Evolutionary conservation across 2,797 vertebrate species (phyloP).

Genomic region (Chromobotia macracanthus): DNA sequence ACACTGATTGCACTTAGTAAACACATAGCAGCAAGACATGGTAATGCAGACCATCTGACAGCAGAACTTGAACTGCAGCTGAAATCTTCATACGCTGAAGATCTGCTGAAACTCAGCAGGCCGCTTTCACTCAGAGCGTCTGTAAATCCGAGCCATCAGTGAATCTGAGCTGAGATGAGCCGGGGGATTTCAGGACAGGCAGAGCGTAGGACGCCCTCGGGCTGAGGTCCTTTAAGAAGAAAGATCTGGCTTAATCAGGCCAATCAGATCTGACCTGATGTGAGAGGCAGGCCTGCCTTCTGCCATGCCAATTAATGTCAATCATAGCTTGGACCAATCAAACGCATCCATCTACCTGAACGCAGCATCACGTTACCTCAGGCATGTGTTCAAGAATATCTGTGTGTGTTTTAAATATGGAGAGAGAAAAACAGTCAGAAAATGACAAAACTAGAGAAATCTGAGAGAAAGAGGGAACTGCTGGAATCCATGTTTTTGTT

Average conservation of each 20-base stretch:
- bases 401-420: slow-evolving; percentile 32
- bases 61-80: slow-evolving; percentile 39
- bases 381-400: slow-evolving; percentile 49
- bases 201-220: slow-evolving; percentile 42
- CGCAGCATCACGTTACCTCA: slow-evolving; percentile 58
- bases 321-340: slow-evolving; percentile 74
- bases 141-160: slow-evolving; percentile 39
- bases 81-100: slow-evolving; percentile 53
- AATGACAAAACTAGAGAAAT: not conserved
- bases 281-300: slow-evolving; percentile 74
- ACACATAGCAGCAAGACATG: slow-evolving; percentile 66
- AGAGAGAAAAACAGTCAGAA: not conserved
- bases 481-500: no score
- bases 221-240: slow-evolving; percentile 59
- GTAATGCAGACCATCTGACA: slow-evolving; percentile 78
- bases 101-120: slow-evolving; percentile 53
- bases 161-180: slow-evolving; percentile 33
- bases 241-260: slow-evolving; percentile 69
- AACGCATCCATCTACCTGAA: slow-evolving; percentile 74
- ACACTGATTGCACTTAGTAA: slow-evolving; percentile 77
- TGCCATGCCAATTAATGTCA: slow-evolving; percentile 80
- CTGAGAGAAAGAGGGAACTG: not conserved
- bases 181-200: slow-evolving; percentile 57
- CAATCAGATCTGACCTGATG: slow-evolving; percentile 71
- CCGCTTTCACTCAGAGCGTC: slow-evolving; percentile 26